A percentile compares a stretch with the other conserved stretches of the same genome.
Conservation (phyloP, 2,888 invertebrate genomes). For the Toxonevra muliebris region DNA sequence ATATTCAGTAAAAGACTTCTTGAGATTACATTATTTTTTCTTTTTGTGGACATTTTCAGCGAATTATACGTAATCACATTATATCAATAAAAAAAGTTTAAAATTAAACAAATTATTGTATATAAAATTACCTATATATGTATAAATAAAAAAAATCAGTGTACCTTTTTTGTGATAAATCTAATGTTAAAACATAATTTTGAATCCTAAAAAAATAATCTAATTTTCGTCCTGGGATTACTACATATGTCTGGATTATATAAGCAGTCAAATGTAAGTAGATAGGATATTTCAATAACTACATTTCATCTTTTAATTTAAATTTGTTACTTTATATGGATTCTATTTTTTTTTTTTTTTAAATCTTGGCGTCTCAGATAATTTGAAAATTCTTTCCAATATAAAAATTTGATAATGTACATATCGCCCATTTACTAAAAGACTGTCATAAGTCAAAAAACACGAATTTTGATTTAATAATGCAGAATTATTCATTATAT, state of each 20-base stretch:
- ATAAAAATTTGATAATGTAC: too few species aligned
- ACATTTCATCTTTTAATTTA: neutral
- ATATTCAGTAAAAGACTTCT: neutral
- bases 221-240: too few species aligned
- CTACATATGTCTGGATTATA: too few species aligned
- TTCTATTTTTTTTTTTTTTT: too few species aligned
- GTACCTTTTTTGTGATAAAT: slow-evolving; percentile 59
- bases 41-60: slow-evolving; percentile 2
- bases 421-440: too few species aligned
- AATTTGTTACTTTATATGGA: too few species aligned
- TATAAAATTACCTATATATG: too few species aligned
- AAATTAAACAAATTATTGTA: neutral
- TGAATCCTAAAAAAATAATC: slow-evolving; percentile 2
- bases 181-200: slow-evolving; percentile 18
- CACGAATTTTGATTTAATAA: too few species aligned
- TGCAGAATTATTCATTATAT: too few species aligned
- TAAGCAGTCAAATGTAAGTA: slow-evolving; percentile 11
- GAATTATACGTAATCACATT: neutral
- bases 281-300: neutral
- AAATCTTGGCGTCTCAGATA: too few species aligned
- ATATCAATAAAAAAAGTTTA: neutral
- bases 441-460: too few species aligned
- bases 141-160: slow-evolving; percentile 41
- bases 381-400: too few species aligned
- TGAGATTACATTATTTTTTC: neutral